Evolutionary conservation across 2,888 invertebrate species (phyloP).

Genomic region (Scrobipalpa costella): DNA sequence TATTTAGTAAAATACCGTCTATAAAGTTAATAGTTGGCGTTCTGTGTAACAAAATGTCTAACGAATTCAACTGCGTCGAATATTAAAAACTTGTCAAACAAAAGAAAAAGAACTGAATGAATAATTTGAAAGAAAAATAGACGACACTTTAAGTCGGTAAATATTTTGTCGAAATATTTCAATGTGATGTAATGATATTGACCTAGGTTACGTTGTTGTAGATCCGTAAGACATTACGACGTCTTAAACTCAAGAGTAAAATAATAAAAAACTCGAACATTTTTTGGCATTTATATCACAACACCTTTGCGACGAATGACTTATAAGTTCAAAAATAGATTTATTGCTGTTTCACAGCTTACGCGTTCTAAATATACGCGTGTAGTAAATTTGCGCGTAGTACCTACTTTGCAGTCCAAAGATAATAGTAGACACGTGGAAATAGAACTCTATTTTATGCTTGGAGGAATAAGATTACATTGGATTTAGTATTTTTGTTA

Average conservation of each 20-base stretch:
- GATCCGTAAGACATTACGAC: background rate
- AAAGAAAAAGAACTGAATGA: background rate
- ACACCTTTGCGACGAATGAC: slow-evolving; percentile 13
- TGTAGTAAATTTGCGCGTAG: slow-evolving; percentile 17
- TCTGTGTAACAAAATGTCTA: background rate
- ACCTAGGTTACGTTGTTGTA: slow-evolving; percentile 3
- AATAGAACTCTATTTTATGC: background rate
- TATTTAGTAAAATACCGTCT: slow-evolving; percentile 2
- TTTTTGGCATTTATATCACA: slow-evolving; percentile 2
- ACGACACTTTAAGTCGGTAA: background rate
- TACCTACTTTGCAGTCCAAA: background rate
- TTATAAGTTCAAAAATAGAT: slow-evolving; percentile 14
- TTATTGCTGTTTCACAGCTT: slow-evolving; percentile 18
- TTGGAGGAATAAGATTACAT: background rate
- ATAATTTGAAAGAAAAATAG: background rate
- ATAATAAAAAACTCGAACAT: background rate
- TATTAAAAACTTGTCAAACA: background rate
- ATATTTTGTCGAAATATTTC: slow-evolving; percentile 8
- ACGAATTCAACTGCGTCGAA: background rate
- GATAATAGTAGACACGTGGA: slow-evolving; percentile 5
- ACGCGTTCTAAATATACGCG: slow-evolving; percentile 16
- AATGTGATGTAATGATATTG: slow-evolving; percentile 8
- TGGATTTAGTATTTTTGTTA: no score
- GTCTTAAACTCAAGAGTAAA: background rate
- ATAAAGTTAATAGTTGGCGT: background rate